Conservation (phyloP, 2,797 vertebrate genomes). For the Myotis pilosus region DNA sequence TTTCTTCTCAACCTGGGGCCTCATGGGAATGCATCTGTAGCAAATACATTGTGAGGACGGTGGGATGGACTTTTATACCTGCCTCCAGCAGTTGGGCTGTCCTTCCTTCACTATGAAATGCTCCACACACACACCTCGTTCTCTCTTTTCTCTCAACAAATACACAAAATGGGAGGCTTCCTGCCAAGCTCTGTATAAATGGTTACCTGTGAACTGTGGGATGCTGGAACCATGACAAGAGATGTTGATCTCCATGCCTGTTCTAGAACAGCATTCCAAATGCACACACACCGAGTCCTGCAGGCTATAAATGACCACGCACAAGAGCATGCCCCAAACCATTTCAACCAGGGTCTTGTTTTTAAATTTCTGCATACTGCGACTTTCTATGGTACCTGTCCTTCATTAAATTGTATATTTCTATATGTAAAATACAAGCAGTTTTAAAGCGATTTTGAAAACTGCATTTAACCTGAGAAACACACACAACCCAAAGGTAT, state of each 20-base stretch:
- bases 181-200: constrained; percentile 2
- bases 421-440: constrained; percentile 19
- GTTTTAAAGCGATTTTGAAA: constrained; percentile 52
- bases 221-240: neutral
- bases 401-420: neutral
- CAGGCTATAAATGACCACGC: neutral
- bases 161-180: constrained; percentile 27
- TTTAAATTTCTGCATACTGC: constrained; percentile 34
- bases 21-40: neutral
- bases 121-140: neutral
- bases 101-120: neutral
- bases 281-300: neutral
- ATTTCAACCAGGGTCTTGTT: neutral
- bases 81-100: neutral
- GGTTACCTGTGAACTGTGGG: constrained; percentile 36
- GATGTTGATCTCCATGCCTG: neutral
- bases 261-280: neutral
- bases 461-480: neutral
- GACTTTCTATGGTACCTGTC: neutral
- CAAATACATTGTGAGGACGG: neutral
- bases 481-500: neutral
- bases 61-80: neutral
- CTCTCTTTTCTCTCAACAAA: constrained; percentile 21
- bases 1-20: neutral
- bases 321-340: neutral